A percentile compares a stretch with the other conserved stretches of the same genome.
Evolutionary conservation across 2,888 invertebrate species (phyloP).

Genomic region (Volucella bombylans): DNA sequence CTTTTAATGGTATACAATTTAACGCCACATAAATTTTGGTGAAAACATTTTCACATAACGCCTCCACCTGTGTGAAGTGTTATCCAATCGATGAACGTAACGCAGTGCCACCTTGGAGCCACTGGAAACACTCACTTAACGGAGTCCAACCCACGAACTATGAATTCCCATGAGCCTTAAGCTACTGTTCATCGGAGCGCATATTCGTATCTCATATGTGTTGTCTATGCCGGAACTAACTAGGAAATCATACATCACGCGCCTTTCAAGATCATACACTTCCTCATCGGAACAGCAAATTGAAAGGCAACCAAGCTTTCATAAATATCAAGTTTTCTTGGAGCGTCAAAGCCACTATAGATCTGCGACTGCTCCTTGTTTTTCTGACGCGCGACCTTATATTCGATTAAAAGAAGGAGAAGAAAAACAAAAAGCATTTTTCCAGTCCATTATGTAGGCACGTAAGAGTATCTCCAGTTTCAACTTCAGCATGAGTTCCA

Average conservation of each 20-base stretch:
- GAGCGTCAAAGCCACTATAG: slow-evolving; percentile 9
- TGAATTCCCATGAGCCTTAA: too few species aligned
- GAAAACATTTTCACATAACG: too few species aligned
- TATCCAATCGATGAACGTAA: too few species aligned
- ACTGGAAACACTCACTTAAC: too few species aligned
- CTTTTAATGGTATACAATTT: too few species aligned
- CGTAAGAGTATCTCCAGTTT: not conserved
- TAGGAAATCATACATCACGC: slow-evolving; percentile 51
- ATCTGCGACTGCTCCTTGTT: not conserved
- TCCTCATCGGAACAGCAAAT: slow-evolving; percentile 48
- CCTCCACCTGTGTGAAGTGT: too few species aligned
- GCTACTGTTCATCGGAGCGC: too few species aligned
- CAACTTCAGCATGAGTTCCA: slow-evolving; percentile 1
- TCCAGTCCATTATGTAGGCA: slow-evolving; percentile 30
- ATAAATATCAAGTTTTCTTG: slow-evolving; percentile 43
- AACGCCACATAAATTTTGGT: too few species aligned
- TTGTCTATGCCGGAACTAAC: not conserved
- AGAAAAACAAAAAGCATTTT: slow-evolving; percentile 10
- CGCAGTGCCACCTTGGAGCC: too few species aligned
- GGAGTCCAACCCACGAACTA: too few species aligned
- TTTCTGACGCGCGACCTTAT: slow-evolving; percentile 52
- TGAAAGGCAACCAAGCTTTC: slow-evolving; percentile 34
- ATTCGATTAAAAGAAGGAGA: slow-evolving; percentile 58
- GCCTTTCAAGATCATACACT: slow-evolving; percentile 27
- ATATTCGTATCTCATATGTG: not conserved